Conservation (phyloP, 2,113 vertebrate species). For the Mesembrinibis cayennensis region DNA sequence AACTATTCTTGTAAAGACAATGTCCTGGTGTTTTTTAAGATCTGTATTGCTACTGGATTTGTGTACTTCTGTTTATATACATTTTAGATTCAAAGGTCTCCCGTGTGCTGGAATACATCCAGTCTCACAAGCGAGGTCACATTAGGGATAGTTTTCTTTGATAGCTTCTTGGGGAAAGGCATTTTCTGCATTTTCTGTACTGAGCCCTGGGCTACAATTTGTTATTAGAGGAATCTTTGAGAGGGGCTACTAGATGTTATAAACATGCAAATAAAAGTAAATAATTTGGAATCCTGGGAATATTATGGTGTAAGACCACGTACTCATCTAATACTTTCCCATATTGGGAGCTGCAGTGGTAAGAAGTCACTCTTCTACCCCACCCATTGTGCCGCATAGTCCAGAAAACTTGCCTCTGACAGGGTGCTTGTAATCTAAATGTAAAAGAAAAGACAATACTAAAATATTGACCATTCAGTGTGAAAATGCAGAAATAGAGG, state of each 20-base stretch:
- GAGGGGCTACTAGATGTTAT: background rate
- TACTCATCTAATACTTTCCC: background rate
- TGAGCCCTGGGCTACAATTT: background rate
- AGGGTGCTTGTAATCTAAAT: background rate
- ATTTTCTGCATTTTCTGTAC: background rate
- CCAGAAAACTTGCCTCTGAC: background rate
- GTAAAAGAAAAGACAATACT: background rate
- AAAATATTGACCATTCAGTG: background rate
- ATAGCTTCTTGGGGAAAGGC: background rate
- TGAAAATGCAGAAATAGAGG: background rate
- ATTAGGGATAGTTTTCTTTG: background rate
- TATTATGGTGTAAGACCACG: background rate
- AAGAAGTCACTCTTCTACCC: background rate
- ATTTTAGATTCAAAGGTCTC: constrained; percentile 39
- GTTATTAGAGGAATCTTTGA: background rate
- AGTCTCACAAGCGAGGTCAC: background rate
- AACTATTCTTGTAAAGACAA: constrained; percentile 1
- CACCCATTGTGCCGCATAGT: background rate
- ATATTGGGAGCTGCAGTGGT: background rate
- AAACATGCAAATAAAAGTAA: background rate
- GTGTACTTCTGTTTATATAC: constrained; percentile 50
- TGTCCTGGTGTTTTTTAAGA: background rate
- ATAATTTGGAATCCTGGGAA: background rate
- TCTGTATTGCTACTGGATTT: constrained; percentile 31
- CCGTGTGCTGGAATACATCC: constrained; percentile 27